Evolutionary conservation across 2,113 vertebrate species (phyloP).

Genomic region (Halichoeres trimaculatus): DNA sequence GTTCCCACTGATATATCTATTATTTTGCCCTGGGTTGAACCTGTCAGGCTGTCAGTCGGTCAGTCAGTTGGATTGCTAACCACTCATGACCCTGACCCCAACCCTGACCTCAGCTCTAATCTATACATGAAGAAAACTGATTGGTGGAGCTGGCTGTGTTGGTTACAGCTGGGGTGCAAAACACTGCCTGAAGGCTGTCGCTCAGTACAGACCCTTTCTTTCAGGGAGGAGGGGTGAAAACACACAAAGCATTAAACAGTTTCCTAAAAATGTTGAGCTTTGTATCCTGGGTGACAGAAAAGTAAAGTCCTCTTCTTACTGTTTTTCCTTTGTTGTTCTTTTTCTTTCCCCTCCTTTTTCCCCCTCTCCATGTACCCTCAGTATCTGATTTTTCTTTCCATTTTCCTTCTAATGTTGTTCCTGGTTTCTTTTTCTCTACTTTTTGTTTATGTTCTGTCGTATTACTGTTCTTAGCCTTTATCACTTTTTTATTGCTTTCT

Average conservation of each 20-base stretch:
- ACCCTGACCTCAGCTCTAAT: slow-evolving; percentile 9
- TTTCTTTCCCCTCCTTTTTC: not conserved
- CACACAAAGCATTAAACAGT: no score
- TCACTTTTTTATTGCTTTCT: not conserved
- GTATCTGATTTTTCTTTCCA: not conserved
- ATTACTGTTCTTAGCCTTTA: no score
- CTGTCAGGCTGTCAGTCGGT: not conserved
- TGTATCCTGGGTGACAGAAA: no score
- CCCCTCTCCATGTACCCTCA: no score
- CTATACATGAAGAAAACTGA: slow-evolving; percentile 6
- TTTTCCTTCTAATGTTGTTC: no score
- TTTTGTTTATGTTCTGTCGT: no score
- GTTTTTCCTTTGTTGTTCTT: not conserved
- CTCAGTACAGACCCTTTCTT: not conserved
- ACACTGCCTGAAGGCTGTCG: not conserved
- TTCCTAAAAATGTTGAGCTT: no score
- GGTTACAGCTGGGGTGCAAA: not conserved
- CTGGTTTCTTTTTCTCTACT: no score
- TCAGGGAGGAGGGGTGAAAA: no score
- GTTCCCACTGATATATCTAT: not conserved
- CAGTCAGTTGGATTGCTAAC: not conserved
- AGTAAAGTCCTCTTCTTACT: not conserved
- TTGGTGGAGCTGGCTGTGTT: slow-evolving; percentile 17
- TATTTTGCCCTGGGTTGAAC: not conserved
- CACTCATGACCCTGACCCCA: not conserved